Percentiles rank a stretch among this genome's conserved stretches.
These are phyloP conservation scores for Brachylomia viminalis DNA, from an alignment of 2,888 invertebrate species.

Conservation along the genomic window DNA sequence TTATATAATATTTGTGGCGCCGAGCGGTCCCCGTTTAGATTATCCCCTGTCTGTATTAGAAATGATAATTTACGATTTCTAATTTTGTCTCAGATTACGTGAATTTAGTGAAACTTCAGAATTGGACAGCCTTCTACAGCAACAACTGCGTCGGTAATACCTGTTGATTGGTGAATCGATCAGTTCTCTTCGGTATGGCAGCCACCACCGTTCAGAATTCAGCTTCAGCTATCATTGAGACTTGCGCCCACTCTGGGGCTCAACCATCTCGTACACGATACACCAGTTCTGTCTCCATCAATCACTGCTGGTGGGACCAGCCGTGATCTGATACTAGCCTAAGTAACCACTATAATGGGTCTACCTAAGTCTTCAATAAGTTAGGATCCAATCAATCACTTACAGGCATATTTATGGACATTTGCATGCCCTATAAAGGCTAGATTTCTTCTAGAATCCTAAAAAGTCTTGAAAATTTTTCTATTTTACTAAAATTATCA, in stretches of 20 bases:
- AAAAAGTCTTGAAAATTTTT: conserved; percentile 59
- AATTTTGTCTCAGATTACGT: conserved; percentile 69
- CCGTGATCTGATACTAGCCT: conserved; percentile 54
- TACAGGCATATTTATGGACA: conserved; percentile 40
- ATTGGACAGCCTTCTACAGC: conserved; percentile 67
- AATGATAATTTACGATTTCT: conserved; percentile 66
- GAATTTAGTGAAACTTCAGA: conserved; percentile 69
- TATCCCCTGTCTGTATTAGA: conserved; percentile 54
- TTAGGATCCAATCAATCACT: conserved; percentile 31
- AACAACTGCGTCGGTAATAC: conserved; percentile 65
- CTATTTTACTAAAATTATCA: conserved; percentile 62
- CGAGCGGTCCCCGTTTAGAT: conserved; percentile 43
- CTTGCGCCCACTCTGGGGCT: conserved; percentile 55
- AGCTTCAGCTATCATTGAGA: conserved; percentile 10
- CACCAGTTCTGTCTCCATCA: conserved; percentile 48
- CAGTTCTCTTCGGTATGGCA: conserved; percentile 41
- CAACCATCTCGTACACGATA: conserved; percentile 36
- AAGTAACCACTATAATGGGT: conserved; percentile 38
- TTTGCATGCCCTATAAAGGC: conserved; percentile 31
- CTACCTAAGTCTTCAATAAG: conserved; percentile 45
- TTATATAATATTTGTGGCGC: conserved; percentile 35
- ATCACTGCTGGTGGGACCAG: conserved; percentile 56
- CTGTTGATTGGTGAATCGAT: conserved; percentile 59
- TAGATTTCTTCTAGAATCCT: conserved; percentile 47
- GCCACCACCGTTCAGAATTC: conserved; percentile 38